Base-by-base conservation (phyloP, 2,888 invertebrate genomes). In the Euspilapteryx auroguttella region DNA sequence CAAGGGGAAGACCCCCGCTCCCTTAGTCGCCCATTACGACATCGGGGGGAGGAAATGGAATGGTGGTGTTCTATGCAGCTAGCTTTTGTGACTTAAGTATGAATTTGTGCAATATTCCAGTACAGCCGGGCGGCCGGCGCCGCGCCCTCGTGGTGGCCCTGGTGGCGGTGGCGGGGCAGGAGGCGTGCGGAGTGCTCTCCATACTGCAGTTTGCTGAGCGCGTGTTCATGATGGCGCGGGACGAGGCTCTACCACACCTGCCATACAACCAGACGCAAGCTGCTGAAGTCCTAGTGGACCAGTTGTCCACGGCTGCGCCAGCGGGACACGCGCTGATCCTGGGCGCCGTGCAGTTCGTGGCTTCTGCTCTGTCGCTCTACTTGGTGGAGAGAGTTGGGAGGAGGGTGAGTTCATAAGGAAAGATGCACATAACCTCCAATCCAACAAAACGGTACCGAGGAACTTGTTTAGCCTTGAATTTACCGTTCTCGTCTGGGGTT, bases 151-250 rank as follows among this genome's bases (percentile, higher is more conserved):
- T 46, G 7, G 39, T 64, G 25, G 41, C 47, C 3, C 40, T 42
- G 9, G 39, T 55, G 7, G 49, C 52, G 12, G 57, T 66, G 26
- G 51, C 55, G 28, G 65, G 62, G 2, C 65, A 65, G 37, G 66
- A 66, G 41, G 41, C 47, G 36, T 62, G 62, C 41, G 66, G 66
- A 14, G 45, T 64, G 32, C 47, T 62, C 21, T 51, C 66, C 12
- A 45, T 66, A 28, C 42, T 64, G 38, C 65, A 65, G 47, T 66
- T 59, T 40, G 66, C 66, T 2, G 64, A 66, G 42, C 54, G 57
- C 11, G 54, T 59, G 31, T 61, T 66, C 41, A 42, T 50, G 28
- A 36, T 64, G 25, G 56, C 58, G 11, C 34, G 44, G 4, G 46
- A 44, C 24, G 35, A 23, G 14, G 33, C 9, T 6, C 14, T 8